phyloP scores from a whole-genome alignment of 2,888 invertebrate genomes.

The Trachelus iudaicus region DNA sequence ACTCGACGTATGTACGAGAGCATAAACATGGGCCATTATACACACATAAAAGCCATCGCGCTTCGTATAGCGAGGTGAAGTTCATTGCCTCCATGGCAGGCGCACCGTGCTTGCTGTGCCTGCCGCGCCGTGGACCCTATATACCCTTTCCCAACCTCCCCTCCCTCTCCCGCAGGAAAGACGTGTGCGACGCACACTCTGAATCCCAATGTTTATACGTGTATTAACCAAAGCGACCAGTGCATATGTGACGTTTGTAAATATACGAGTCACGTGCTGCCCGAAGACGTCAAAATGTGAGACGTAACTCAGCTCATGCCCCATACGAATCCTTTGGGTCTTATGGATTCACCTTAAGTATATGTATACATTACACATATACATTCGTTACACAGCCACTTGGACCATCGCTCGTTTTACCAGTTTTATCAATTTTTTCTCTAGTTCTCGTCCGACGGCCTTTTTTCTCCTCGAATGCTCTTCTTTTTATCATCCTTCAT shows the following conservation, averaged over 20 bases:
- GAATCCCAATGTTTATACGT: background rate
- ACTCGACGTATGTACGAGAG: constrained; percentile 41
- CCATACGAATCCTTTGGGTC: background rate
- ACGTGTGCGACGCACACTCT: background rate
- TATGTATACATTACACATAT: background rate
- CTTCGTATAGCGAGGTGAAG: constrained; percentile 59
- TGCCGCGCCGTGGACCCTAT: constrained; percentile 16
- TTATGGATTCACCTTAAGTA: background rate
- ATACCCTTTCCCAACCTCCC: constrained; percentile 9
- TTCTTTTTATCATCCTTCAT: background rate
- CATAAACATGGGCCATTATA: constrained; percentile 62
- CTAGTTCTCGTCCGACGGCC: background rate
- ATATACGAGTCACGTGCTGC: constrained; percentile 62
- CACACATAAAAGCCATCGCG: constrained; percentile 57
- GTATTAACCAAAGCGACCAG: constrained; percentile 27
- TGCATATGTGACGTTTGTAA: constrained; percentile 54
- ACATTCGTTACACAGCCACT: background rate
- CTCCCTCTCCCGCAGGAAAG: constrained; percentile 8
- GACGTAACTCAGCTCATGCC: constrained; percentile 29
- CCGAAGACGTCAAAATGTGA: constrained; percentile 55
- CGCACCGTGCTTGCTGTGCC: constrained; percentile 21
- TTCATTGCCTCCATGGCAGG: constrained; percentile 61
- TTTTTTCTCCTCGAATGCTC: background rate
- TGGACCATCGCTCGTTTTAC: background rate
- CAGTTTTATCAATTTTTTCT: background rate